Conservation (phyloP, 1,140 invertebrate genomes). For the Lordiphosa collinella region DNA sequence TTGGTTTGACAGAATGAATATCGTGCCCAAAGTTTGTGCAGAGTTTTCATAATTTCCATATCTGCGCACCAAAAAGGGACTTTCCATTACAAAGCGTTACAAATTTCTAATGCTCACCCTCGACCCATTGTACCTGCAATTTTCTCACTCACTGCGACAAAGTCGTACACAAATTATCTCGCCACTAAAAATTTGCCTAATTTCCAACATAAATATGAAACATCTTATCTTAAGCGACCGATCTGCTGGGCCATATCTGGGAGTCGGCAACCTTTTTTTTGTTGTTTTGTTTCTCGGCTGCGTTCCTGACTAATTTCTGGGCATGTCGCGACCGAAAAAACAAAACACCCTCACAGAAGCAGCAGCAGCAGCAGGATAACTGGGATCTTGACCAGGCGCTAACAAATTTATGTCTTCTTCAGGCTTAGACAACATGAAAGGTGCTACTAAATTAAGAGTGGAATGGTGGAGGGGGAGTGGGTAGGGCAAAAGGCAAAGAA, state of each 20-base stretch:
- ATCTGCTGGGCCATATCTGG: slow-evolving; percentile 30
- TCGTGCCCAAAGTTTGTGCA: neutral
- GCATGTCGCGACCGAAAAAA: slow-evolving; percentile 13
- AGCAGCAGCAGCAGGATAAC: slow-evolving; percentile 18
- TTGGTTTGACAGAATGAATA: slow-evolving; percentile 1
- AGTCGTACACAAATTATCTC: slow-evolving; percentile 78
- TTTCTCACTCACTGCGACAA: slow-evolving; percentile 77
- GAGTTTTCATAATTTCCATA: neutral
- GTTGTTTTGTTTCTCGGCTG: neutral
- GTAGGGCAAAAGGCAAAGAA: slow-evolving; percentile 5
- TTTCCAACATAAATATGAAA: slow-evolving; percentile 74
- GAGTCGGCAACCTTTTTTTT: slow-evolving; percentile 38
- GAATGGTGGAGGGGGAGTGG: slow-evolving; percentile 16
- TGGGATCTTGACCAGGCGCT: slow-evolving; percentile 64
- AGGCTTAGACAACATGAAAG: slow-evolving; percentile 61
- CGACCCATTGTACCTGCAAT: slow-evolving; percentile 23
- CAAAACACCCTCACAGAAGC: slow-evolving; percentile 45
- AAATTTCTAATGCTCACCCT: slow-evolving; percentile 8
- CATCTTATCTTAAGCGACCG: slow-evolving; percentile 54
- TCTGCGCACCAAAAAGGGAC: neutral
- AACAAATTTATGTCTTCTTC: slow-evolving; percentile 77
- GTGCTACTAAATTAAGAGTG: slow-evolving; percentile 57
- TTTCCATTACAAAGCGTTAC: slow-evolving; percentile 25
- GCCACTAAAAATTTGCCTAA: slow-evolving; percentile 78
- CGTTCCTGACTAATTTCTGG: slow-evolving; percentile 9